Percentiles rank a stretch among this genome's conserved stretches.
Conservation (phyloP, 2,888 invertebrate genomes). For the Brachyptera risi region DNA sequence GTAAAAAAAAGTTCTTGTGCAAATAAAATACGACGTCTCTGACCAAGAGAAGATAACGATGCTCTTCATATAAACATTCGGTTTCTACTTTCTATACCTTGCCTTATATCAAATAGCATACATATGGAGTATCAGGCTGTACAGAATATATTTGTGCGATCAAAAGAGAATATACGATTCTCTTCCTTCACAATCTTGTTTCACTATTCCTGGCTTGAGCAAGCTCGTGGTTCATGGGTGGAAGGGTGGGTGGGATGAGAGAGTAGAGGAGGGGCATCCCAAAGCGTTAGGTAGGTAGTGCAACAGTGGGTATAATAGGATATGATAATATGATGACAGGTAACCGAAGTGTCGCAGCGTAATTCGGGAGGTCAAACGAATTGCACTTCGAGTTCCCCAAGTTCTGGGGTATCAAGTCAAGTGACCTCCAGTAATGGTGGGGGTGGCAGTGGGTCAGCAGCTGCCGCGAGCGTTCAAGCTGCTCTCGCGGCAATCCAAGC, state of each 20-base stretch:
- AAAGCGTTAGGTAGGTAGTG: not conserved
- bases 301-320: not conserved
- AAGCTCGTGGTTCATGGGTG: no score
- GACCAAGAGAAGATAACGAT: no score
- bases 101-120: no score
- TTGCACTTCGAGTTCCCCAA: constrained; percentile 47
- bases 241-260: no score
- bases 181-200: not conserved
- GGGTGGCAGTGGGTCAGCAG: constrained; percentile 13
- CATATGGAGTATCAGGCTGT: no score
- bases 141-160: no score
- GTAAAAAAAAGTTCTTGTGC: constrained; percentile 7
- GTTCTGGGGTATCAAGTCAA: constrained; percentile 48
- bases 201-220: no score
- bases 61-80: no score
- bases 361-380: constrained; percentile 48
- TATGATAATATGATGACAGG: constrained; percentile 38
- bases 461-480: constrained; percentile 44
- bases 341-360: constrained; percentile 47
- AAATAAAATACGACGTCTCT: not conserved
- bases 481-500: constrained; percentile 47
- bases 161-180: no score
- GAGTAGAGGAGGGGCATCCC: not conserved
- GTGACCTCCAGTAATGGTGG: constrained; percentile 40
- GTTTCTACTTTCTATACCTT: no score